These are phyloP conservation scores for Neoniphon sammara DNA, from an alignment of 2,797 vertebrate species.

Conservation along the genomic window DNA sequence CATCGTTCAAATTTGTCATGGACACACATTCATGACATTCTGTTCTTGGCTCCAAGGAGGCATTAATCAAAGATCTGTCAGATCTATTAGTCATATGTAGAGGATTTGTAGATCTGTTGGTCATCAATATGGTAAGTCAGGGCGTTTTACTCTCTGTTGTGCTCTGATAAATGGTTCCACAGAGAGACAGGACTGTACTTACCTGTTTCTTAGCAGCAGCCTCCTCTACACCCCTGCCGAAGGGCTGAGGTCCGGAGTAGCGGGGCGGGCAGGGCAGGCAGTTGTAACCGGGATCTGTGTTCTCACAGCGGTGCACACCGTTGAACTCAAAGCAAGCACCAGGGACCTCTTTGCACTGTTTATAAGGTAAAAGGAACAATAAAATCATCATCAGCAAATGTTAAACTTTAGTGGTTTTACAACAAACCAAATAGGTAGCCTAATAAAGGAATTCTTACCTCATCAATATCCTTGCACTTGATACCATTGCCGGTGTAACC, in stretches of 20 bases:
- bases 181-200: slow-evolving; percentile 44
- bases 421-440: background rate
- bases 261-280: slow-evolving; percentile 95
- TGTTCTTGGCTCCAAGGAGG: slow-evolving; percentile 1
- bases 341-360: slow-evolving; percentile 93
- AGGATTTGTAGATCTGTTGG: no score
- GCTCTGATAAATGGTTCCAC: background rate
- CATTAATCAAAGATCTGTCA: slow-evolving; percentile 23
- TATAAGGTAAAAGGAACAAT: slow-evolving; percentile 15
- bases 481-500: slow-evolving; percentile 94
- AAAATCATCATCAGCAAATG: background rate
- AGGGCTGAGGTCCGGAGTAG: slow-evolving; percentile 92
- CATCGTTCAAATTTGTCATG: slow-evolving; percentile 10
- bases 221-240: slow-evolving; percentile 89
- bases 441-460: slow-evolving; percentile 80
- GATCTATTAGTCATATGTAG: background rate
- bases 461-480: slow-evolving; percentile 92
- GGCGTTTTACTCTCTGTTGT: background rate
- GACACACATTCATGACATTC: slow-evolving; percentile 29
- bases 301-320: slow-evolving; percentile 94
- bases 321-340: slow-evolving; percentile 94
- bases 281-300: slow-evolving; percentile 96
- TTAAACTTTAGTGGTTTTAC: background rate
- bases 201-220: slow-evolving; percentile 94
- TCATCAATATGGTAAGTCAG: no score